Evolutionary conservation across 1,140 invertebrate species (phyloP), one percentile per base, ranked within the genome.

Genomic region (Drosophila nigrodunni): DNA sequence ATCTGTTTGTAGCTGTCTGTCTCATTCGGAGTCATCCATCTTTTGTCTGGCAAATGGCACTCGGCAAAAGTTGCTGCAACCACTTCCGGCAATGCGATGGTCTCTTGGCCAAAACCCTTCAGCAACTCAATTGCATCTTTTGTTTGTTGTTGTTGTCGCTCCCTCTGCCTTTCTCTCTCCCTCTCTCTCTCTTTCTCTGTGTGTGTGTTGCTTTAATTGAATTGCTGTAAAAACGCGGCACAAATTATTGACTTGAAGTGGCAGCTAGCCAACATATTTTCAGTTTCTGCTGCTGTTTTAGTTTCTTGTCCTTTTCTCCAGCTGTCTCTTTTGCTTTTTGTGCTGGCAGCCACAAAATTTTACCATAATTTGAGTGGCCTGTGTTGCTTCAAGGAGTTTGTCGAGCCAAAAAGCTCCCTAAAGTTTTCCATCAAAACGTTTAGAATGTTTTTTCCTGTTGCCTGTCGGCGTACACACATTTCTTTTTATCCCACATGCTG

Each of bases 371-470:
- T 76, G 74, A 76, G 74, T 75, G 73, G 67, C 73, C 68, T 65
- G 68, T 69, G 68, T 69, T 71, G 73, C 68, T 72, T 57, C 52
- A 70, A 69, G 72, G 58, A 74, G 72, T 70, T 74, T 62, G 58
- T 67, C 76, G 59, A 78, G 71, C 65, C 70, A 69, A 74, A 69
- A 74, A 78, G 49, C 66, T 74, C 67, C 61, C 67, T 44, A 64
- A 80, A 80, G 77, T 80, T 80, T 74, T 77, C 55, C 77, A 77
- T 73, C 74, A 77, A 79, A 79, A 73, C 74, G 77, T 77, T 80
- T 77, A 77, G 74, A 79, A 69, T 77, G 77, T 77, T 69, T 77
- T 64, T 77, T 74, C 74, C 69, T 77, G 68, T 74, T 79, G 74
- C 68, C 74, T 66, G 61, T 73, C 47, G 60, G 52, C 67, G 50